Base-by-base conservation (phyloP, 2,113 vertebrate genomes). In the Prinia subflava region DNA sequence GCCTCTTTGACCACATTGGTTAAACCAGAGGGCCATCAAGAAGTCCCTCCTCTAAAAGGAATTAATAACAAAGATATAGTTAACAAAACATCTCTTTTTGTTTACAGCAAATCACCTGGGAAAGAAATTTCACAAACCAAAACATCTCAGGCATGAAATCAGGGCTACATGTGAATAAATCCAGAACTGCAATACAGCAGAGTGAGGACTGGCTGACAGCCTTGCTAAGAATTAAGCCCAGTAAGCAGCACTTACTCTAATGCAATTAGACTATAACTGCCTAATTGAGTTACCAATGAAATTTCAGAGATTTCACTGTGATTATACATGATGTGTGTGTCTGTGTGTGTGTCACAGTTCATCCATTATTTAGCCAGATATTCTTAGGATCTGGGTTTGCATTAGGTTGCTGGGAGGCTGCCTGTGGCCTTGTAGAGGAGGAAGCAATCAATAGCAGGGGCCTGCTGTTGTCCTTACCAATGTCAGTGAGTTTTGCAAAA, bases 291-390 rank as follows among this genome's bases (percentile, higher is more conserved):
- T 67, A 56, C 30, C 44, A 79, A 2, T 55, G 64, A 63, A 63
- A 94, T 83, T 90, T 80, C 39, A 23, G 76, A 88, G 71, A 37
- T 77, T 93, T 89, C 37, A 12, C 68, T 88, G 70, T 60, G 55
- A 41, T 59, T 88, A 67, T 63, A 41, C 19, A 67, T 27, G 39
- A 18, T 14, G n/a, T 69, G 42, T 46, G 31, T 65, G 13, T 39
- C 39, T 37, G 24, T 82, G 53, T 39, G 9, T 39, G 30, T 86
- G 56, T 42, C 33, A 47, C 52, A 18, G 13, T 59, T 84, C 69
- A 68, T 82, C 53, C n/a, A 39, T 89, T 92, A 77, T 90, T 90
- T 50, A 94, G 52, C 39, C 64, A 82, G 91, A 75, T 89, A 89
- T 68, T 92, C 56, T 89, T 44, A 84, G 77, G 79, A 60, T 37